Base-by-base conservation (phyloP, 2,113 vertebrate genomes). In the Callorhinus ursinus region DNA sequence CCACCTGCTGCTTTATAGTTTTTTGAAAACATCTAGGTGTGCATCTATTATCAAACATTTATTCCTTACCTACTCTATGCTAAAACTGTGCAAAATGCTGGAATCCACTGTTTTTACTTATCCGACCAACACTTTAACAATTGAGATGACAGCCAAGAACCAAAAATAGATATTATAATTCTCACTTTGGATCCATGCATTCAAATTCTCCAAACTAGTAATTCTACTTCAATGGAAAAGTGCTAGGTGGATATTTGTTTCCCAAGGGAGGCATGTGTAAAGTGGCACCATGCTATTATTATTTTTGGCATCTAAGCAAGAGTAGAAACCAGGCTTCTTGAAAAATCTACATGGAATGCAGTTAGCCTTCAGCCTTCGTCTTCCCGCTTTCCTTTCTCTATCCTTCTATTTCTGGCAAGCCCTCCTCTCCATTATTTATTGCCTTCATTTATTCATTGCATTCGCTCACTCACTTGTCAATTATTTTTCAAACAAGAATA, bases 401-500 rank as follows among this genome's bases (percentile, higher is more conserved):
- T 33, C 19, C 21, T 21, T 26, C 26, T 33, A 26, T 57, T 19
- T 69, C 65, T 53, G 36, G 13, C 42, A 71, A 55, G 42, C 8
- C 14, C 31, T 65, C 7, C 3, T 65, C 46, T 92, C 16, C 42
- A 55, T 85, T 94, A 87, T 61, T 49, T 88, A 51, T 77, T 85
- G 33, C 26, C 28, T 82, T 91, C 33, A 79, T 67, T 95, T 87
- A 88, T 90, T 88, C 36, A 42, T 88, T 88, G 18, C 7, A 19
- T 53, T 90, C 6, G 61, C 31, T 77, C 42, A 46, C 31, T 82
- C 16, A 76, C 7, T 46, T 88, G 36, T 33, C 18, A 65, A 9
- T 69, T 84, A 31, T 39, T 96, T 96, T 93, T 91, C 36, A 82
- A 71, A 71, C 12, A 79, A 88, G 33, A 89, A 24, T 63, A 86